Percentiles rank a stretch among this genome's conserved stretches.
These are phyloP conservation scores for Euura saliciscinereae DNA, from an alignment of 1,140 invertebrate species.

Conservation along the genomic window DNA sequence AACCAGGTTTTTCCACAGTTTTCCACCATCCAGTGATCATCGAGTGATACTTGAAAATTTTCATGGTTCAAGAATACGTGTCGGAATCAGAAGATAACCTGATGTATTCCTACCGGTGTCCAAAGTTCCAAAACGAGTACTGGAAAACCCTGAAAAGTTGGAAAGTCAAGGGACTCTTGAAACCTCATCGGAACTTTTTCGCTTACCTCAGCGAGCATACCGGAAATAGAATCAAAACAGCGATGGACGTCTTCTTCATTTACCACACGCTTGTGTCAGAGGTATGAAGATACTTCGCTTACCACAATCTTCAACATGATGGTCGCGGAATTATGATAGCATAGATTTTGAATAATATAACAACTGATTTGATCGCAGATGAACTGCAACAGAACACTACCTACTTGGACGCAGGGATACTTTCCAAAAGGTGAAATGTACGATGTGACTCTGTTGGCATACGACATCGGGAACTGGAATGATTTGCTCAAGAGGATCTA, in stretches of 20 bases:
- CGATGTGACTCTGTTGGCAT: conserved; percentile 34
- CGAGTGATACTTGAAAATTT: not conserved
- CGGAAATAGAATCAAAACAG: not conserved
- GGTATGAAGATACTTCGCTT: not conserved
- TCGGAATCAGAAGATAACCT: not conserved
- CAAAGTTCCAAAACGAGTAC: not conserved
- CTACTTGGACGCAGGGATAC: conserved; percentile 37
- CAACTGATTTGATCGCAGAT: conserved; percentile 26
- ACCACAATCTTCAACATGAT: not conserved
- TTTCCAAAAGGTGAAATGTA: conserved; percentile 37
- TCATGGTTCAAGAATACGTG: not conserved
- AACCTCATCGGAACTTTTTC: not conserved
- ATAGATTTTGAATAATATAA: too few species aligned
- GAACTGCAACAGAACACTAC: conserved; percentile 32
- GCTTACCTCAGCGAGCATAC: not conserved
- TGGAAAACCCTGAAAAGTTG: not conserved
- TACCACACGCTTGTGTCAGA: not conserved
- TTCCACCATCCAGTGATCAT: not conserved
- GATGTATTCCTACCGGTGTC: not conserved
- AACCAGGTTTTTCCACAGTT: not conserved
- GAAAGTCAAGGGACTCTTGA: not conserved
- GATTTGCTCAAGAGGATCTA: conserved; percentile 42
- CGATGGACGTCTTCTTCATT: not conserved
- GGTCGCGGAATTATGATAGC: too few species aligned
- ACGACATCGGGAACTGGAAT: conserved; percentile 27